Evolutionary conservation across 2,113 vertebrate genomes (phyloP).

Genomic region (Salminus brasiliensis): DNA sequence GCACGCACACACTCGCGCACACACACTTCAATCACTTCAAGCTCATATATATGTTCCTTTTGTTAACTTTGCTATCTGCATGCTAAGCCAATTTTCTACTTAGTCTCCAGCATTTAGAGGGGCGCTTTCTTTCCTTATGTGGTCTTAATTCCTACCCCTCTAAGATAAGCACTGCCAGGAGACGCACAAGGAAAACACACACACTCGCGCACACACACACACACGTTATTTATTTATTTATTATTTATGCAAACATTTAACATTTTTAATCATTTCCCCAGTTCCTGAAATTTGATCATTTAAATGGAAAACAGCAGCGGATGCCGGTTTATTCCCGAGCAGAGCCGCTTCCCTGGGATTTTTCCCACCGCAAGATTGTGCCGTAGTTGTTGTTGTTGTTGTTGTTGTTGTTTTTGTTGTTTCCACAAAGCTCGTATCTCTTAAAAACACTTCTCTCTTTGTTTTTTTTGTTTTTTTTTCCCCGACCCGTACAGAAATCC

Average conservation of each 20-base stretch:
- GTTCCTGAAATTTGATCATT: constrained; percentile 68
- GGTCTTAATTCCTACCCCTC: constrained; percentile 84
- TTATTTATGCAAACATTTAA: constrained; percentile 72
- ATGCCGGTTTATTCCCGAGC: constrained; percentile 38
- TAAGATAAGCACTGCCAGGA: constrained; percentile 74
- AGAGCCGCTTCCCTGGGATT: not conserved
- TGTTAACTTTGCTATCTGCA: constrained; percentile 85
- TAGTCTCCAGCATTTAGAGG: constrained; percentile 86
- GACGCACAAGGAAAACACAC: constrained; percentile 62
- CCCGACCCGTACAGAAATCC: too few relatives aligned
- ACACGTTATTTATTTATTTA: not conserved
- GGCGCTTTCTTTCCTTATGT: constrained; percentile 83
- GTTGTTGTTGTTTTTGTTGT: constrained; percentile 33
- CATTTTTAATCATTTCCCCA: constrained; percentile 75
- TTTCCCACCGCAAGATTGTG: constrained; percentile 26
- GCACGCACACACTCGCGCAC: constrained; percentile 77
- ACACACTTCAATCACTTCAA: constrained; percentile 89
- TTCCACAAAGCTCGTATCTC: constrained; percentile 63
- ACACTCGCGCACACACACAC: constrained; percentile 58
- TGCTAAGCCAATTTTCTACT: constrained; percentile 98
- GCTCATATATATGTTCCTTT: constrained; percentile 88
- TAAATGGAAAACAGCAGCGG: constrained; percentile 58
- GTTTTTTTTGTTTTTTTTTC: too few relatives aligned
- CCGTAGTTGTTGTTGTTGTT: constrained; percentile 32
- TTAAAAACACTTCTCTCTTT: constrained; percentile 57